phyloP scores from a whole-genome alignment of 2,113 vertebrate genomes.

The Microtus ochrogaster region DNA sequence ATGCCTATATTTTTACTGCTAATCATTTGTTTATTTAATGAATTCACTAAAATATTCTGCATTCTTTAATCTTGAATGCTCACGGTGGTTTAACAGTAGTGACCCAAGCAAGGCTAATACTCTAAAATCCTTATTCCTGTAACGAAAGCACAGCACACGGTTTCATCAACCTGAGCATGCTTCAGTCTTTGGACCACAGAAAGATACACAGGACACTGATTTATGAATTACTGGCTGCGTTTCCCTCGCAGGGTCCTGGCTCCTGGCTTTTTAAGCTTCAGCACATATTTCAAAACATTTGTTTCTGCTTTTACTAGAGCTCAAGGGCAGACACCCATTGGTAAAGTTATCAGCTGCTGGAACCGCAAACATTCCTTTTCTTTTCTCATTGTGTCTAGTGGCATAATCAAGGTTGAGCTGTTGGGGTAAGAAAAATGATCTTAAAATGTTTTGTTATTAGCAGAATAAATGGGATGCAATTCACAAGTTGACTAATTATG shows the following conservation, averaged over 20 bases:
- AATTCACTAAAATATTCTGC: conserved; percentile 48
- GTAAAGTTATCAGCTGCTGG: conserved; percentile 14
- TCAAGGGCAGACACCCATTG: not conserved
- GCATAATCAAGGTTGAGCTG: conserved; percentile 16
- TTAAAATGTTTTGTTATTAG: conserved; percentile 35
- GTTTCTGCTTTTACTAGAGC: not conserved
- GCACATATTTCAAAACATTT: conserved; percentile 10
- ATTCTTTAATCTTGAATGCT: conserved; percentile 41
- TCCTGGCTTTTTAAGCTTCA: not conserved
- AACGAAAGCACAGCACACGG: conserved; percentile 33
- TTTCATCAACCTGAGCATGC: conserved; percentile 46
- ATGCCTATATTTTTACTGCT: not conserved
- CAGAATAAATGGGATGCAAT: conserved; percentile 5
- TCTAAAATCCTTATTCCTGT: conserved; percentile 57
- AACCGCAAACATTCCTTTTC: not conserved
- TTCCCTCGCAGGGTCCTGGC: not conserved
- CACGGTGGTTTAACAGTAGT: conserved; percentile 29
- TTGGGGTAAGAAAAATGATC: not conserved
- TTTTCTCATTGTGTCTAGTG: not conserved
- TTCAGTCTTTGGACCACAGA: conserved; percentile 20
- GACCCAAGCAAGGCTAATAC: conserved; percentile 46
- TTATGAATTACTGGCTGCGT: conserved; percentile 8
- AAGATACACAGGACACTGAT: not conserved
- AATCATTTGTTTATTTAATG: conserved; percentile 55
- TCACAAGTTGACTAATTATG: conserved; percentile 9